Base-by-base conservation (phyloP, 2,113 vertebrate species). In the Oreochromis tanganicae region DNA sequence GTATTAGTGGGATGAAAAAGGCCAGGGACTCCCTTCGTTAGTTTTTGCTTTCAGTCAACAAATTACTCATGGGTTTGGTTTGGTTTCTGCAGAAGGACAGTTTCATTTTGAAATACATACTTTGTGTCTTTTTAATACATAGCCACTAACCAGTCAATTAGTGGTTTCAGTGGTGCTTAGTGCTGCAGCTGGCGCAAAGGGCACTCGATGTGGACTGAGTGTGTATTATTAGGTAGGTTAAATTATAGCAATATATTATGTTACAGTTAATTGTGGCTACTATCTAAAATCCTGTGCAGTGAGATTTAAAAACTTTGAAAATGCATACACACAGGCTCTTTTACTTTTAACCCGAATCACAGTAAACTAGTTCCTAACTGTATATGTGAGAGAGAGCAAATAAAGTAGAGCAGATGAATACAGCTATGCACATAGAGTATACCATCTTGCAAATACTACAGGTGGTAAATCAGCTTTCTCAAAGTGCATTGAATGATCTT, bases 121-220 rank as follows among this genome's bases (percentile, higher is more conserved):
- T 73, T 11, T 73, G 14, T 17, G 21, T 17, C 21, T 73, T 73
- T 73, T 73, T 48, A 48, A 73, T 73, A 27, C 41, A 1, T 3
- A 73, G 14, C 68, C 68, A 46, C 21, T 73, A 73, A 73, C 5
- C 1, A 46, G 68, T 46, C 14, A 73, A 17, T 46, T 2, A 73
- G 21, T 73, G 41, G 21, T 73, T 73, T 73, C 9, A 17, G 41
- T 0, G 41, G 6, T 48, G 5, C 68, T 73, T 27, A 73, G 1
- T 3, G 68, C 3, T 73, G 68, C 13, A 46, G 66, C 38, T 3
- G 21, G 68, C 0, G 21, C 68, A 46, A 16, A 46, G 21, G 0
- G 0, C 21, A 46, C 21, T 46, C 0, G 4, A 4, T 46, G 68
- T 73, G 13, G 21, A 46, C 5, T 6, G 21, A 46, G 5, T 27